Base-by-base conservation (phyloP, 1,140 invertebrate species). In the Dendroctonus ponderosae region DNA sequence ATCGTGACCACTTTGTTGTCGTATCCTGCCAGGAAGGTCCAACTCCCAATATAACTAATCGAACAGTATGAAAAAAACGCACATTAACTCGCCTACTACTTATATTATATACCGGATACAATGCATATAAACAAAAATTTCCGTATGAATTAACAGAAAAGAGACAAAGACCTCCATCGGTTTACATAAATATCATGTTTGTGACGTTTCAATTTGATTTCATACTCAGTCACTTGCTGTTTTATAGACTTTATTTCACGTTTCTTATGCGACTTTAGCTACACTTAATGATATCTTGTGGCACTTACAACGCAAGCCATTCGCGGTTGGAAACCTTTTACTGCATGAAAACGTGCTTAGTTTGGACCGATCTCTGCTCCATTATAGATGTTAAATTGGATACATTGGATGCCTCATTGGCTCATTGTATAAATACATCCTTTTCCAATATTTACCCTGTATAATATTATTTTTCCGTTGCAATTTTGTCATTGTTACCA, bases 221-320 rank as follows among this genome's bases (percentile, higher is more conserved):
- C 73, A 74, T 74, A 73, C 70, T 65, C 72, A 75, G 74, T 75
- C 74, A 74, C 74, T 73, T 71, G 74, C 74, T 76, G 74, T 76
- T 76, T 76, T 76, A 76, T 76, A 68, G 72, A 66, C 59, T 68
- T 70, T 76, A 76, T 76, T 74, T 76, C 74, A 76, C 74, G 70
- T 71, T 73, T 74, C 70, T 76, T 76, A 74, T 73, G 70, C 71
- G 73, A 73, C 71, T 70, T 69, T 61, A 71, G 70, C 68, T 63
- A 67, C 70, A 69, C 60, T 74, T 74, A 74, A 74, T 67, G 71
- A 73, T 72, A 74, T 70, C 70, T 72, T 66, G 60, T 71, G 70
- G 72, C 67, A 67, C 65, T 70, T 71, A 72, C 73, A 66, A 70
- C 69, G 71, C 71, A 64, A 68, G 67, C 67, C 57, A 63, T 54